These are phyloP conservation scores for Poeciliopsis retropinna DNA, from an alignment of 2,113 vertebrate species.

Conservation along the genomic window DNA sequence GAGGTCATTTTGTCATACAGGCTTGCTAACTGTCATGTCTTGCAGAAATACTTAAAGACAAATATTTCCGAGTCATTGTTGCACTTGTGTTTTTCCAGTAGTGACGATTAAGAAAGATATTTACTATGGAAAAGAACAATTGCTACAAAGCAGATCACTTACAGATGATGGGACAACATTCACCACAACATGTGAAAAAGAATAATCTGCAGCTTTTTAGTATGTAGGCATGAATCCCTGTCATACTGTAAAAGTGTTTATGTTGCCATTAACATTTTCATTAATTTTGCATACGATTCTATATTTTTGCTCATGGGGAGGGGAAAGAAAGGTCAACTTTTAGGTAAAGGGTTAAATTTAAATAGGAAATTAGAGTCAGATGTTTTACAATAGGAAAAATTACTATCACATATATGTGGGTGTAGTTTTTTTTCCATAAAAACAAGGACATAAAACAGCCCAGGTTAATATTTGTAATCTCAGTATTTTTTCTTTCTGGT, in stretches of 20 bases:
- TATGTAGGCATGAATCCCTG: neutral
- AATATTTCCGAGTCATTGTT: neutral
- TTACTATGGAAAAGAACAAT: neutral
- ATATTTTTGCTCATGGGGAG: neutral
- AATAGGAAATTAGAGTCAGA: neutral
- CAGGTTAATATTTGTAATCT: too few relatives aligned
- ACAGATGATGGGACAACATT: neutral
- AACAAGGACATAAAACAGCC: neutral
- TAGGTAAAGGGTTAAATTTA: neutral
- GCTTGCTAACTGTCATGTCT: neutral
- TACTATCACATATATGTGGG: neutral
- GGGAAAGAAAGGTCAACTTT: neutral
- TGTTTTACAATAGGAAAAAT: neutral
- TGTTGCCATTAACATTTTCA: neutral
- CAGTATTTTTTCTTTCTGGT: too few relatives aligned
- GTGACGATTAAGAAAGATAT: too few relatives aligned
- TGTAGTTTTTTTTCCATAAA: neutral
- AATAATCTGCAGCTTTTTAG: neutral
- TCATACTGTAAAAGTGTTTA: neutral
- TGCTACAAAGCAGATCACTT: neutral
- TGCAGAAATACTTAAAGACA: neutral
- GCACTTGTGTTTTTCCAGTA: neutral
- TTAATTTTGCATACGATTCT: neutral
- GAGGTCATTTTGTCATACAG: neutral
- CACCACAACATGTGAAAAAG: neutral